Base-by-base conservation (phyloP, 2,113 vertebrate genomes). In the Chroicocephalus ridibundus region DNA sequence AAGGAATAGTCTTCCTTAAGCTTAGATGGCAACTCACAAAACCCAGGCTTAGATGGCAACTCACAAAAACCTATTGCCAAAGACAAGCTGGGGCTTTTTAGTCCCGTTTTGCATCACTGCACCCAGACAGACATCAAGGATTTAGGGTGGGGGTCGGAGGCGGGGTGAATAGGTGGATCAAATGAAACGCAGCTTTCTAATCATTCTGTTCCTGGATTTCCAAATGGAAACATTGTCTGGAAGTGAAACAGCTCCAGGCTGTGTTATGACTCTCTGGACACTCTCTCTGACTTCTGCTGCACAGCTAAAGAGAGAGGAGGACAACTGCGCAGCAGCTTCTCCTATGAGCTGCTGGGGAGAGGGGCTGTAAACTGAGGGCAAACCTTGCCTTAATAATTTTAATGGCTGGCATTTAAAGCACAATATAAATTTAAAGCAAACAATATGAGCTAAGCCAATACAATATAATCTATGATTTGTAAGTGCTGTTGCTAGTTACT, bases 401-500 rank as follows among this genome's bases (percentile, higher is more conserved):
- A 93, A 93, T 66, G 86, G 51, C n/a, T 91, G 93, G 51, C 70
- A 85, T 94, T 97, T 96, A 94, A 95, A 95, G 93, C 91, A 91
- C 57, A 87, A 64, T 94, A 94, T 96, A 94, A 87, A 91, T 96
- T 96, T 96, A 95, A 82, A 93, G 91, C 86, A 95, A 96, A 95
- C 86, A 95, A 93, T 94, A 82, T 22, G 46, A 91, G 91, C 81
- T 93, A 95, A 93, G 81, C 85, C 79, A 94, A 95, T 92, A 90
- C 94, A 95, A 77, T 92, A 95, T 90, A 94, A 83, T 90, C 79
- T 88, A 52, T 93, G 92, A 86, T 90, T 96, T 96, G 79, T 82
- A 95, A 93, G 93, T 75, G 95, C 86, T 95, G 71, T 86, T 97
- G 90, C 86, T 96, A 94, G 85, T 93, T 92, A 94, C 95, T 97